These are phyloP conservation scores for Nezara viridula DNA, from an alignment of 2,888 invertebrate genomes.

Conservation along the genomic window DNA sequence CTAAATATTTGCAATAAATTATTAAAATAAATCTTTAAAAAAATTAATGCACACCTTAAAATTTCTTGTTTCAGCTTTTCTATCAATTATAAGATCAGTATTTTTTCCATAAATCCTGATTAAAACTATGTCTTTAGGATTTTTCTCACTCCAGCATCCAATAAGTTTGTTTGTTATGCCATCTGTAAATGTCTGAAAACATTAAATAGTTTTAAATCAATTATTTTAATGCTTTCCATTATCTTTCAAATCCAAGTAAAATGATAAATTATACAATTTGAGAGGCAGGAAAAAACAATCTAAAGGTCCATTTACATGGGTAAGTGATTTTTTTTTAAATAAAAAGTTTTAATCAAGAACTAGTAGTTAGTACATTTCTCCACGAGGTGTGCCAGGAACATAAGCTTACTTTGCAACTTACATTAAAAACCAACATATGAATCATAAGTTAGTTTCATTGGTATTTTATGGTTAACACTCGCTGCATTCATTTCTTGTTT, in stretches of 20 bases:
- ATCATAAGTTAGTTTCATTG: no score
- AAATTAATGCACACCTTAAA: conserved; percentile 65
- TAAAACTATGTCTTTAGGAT: conserved; percentile 79
- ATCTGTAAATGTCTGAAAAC: conserved; percentile 86
- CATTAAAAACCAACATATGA: no score
- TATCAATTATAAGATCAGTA: conserved; percentile 92
- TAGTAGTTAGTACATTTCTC: no score
- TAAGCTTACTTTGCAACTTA: no score
- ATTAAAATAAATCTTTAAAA: neutral
- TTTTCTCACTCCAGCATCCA: conserved; percentile 75
- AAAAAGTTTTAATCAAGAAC: no score
- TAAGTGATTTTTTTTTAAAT: no score
- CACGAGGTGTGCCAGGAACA: no score
- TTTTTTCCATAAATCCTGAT: conserved; percentile 93
- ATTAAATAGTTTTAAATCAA: neutral
- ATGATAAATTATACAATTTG: neutral
- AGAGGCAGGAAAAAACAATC: no score
- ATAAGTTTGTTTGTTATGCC: conserved; percentile 94
- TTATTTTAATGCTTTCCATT: neutral
- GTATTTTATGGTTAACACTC: no score
- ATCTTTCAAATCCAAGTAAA: neutral
- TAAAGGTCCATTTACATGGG: no score
- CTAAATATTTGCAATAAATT: neutral
- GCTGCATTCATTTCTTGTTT: no score
- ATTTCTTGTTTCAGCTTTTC: conserved; percentile 71